These are phyloP conservation scores for Noctilio leporinus DNA, from an alignment of 2,113 vertebrate species.

Conservation along the genomic window DNA sequence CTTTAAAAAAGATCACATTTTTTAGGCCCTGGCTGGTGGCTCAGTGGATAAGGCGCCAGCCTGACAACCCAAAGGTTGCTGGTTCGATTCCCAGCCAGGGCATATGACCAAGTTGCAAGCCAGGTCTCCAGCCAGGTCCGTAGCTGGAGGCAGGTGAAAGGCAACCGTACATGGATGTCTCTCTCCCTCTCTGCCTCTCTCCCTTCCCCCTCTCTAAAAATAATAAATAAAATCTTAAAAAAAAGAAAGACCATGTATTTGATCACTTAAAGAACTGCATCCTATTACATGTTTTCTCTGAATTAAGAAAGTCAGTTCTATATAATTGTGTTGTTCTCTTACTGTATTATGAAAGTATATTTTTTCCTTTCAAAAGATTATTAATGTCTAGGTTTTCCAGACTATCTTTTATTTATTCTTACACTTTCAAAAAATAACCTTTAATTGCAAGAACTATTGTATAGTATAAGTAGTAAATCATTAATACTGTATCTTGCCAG, in stretches of 20 bases:
- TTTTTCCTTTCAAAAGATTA: neutral
- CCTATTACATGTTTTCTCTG: neutral
- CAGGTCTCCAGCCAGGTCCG: too few relatives aligned
- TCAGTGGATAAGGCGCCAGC: too few relatives aligned
- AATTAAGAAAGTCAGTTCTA: neutral
- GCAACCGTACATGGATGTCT: too few relatives aligned
- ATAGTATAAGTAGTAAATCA: neutral
- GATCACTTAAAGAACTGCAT: neutral
- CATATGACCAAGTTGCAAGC: too few relatives aligned
- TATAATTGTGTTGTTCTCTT: neutral
- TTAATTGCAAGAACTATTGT: neutral
- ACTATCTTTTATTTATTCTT: neutral
- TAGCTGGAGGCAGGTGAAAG: too few relatives aligned
- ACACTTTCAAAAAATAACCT: neutral
- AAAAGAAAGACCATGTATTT: neutral
- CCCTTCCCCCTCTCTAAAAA: too few relatives aligned
- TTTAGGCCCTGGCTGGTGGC: too few relatives aligned
- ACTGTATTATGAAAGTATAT: neutral
- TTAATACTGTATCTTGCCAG: neutral
- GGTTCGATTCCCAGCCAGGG: too few relatives aligned
- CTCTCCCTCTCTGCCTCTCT: too few relatives aligned
- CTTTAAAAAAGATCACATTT: neutral
- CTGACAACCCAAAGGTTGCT: too few relatives aligned
- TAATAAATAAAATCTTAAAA: too few relatives aligned
- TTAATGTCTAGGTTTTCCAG: neutral